These are phyloP conservation scores for Leptoteleia sp. DNA, from an alignment of 1,140 invertebrate genomes.

Conservation along the genomic window DNA sequence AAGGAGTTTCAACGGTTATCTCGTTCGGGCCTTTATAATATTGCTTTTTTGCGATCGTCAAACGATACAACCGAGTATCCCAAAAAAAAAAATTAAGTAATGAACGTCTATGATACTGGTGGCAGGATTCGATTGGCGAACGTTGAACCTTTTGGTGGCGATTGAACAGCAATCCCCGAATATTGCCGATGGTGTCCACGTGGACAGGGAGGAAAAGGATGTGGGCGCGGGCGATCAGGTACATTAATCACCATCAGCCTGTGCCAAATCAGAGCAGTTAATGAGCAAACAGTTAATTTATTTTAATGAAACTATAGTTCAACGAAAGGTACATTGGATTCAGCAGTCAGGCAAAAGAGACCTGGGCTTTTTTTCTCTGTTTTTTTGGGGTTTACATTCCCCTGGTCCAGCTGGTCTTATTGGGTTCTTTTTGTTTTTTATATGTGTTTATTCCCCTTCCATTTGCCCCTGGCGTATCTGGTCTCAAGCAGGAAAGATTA, in stretches of 20 bases:
- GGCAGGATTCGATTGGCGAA: conserved; percentile 98
- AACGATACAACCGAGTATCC: conserved; percentile 16
- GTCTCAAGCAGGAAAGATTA: too few relatives aligned
- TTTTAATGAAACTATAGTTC: too few relatives aligned
- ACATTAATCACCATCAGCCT: conserved; percentile 81
- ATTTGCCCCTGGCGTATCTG: too few relatives aligned
- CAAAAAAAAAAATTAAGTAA: conserved; percentile 75
- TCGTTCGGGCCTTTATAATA: conserved; percentile 42
- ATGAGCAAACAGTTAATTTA: too few relatives aligned
- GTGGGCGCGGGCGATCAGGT: conserved; percentile 99
- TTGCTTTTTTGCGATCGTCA: conserved; percentile 19
- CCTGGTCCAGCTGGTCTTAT: too few relatives aligned
- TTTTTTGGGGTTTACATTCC: too few relatives aligned
- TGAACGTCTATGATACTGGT: conserved; percentile 78
- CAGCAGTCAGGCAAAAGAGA: too few relatives aligned
- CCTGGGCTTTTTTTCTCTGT: too few relatives aligned
- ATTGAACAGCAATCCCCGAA: conserved; percentile 98
- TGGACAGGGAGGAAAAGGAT: conserved; percentile 93
- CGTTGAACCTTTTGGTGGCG: conserved; percentile 98
- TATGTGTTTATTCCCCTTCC: too few relatives aligned
- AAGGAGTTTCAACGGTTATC: conserved; percentile 38
- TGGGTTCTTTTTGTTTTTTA: too few relatives aligned
- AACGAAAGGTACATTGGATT: too few relatives aligned
- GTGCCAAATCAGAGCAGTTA: conserved; percentile 79
- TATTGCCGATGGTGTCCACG: conserved; percentile 97